Base-by-base conservation (phyloP, 2,888 invertebrate genomes). In the Stramonita haemastoma region DNA sequence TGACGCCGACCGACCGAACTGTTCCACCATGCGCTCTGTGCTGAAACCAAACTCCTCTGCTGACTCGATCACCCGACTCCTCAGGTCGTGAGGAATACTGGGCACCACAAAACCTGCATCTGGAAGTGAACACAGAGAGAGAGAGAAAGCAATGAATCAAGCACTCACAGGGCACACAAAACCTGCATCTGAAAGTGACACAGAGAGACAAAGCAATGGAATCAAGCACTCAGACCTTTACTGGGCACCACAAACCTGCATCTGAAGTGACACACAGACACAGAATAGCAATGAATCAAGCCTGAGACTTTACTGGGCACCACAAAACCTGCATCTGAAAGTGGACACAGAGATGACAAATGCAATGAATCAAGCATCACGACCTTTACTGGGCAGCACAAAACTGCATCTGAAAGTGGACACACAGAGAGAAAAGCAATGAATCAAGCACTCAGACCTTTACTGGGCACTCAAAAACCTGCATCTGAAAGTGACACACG, bases 71-170 rank as follows among this genome's bases (percentile, higher is more conserved):
- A 98, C 96, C 92, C 97, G 97, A 89, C 97, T 97, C 88, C 98
- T 97, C 92, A 98, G 96, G 89, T 97, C 97, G 90, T 97, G 96
- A 89, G 97, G 97, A 93, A 98, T 97, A 93, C 97, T 97, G 32
- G 98, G 98, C 96, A 98, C 97, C 89, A 97, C 96, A 89, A 98
- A 96, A 86, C 98, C 98, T 94, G 97, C 97, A 96, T 98, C 98
- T 94, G 96, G 77, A 93, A 46, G 11, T 56, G 29, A n/a, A n/a
- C n/a, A 66, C 32, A 57, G 4, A 46, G 46, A 46, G 46, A 46
- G 46, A 46, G 46, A 46, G 46, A 46, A 8, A 8, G 19, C 70
- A 70, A 70, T 70, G 19, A 70, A 70, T 70, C 70, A 70, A 70
- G 46, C 46, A 46, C 2, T 70, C 70, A 70, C 19, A 70, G 5